Percentiles rank a stretch among this genome's conserved stretches.
These are phyloP conservation scores for Gallinago paraguaiae DNA, from an alignment of 2,113 vertebrate genomes.

Conservation along the genomic window DNA sequence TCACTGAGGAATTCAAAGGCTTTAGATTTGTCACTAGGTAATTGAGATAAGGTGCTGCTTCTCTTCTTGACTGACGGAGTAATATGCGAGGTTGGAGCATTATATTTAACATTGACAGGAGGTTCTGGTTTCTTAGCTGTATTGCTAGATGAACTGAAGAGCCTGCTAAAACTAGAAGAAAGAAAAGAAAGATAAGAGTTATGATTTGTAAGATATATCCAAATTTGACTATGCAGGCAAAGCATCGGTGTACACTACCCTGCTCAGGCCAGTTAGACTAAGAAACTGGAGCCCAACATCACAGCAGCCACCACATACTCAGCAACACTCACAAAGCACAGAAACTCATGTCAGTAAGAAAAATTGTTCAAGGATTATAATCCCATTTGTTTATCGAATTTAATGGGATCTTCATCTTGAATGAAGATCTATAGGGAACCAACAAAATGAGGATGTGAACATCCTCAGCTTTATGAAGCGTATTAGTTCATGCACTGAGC, in stretches of 20 bases:
- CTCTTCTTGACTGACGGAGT: conserved; percentile 95
- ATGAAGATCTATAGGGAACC: background rate
- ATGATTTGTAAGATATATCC: background rate
- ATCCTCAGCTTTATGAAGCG: background rate
- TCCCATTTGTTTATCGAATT: background rate
- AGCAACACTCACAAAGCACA: conserved; percentile 16
- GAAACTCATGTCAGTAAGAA: background rate
- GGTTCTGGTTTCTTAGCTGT: conserved; percentile 90
- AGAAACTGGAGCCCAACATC: background rate
- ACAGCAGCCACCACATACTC: conserved; percentile 6
- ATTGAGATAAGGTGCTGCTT: conserved; percentile 92
- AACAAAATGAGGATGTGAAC: background rate
- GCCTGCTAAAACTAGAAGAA: conserved; percentile 90
- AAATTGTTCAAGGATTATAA: background rate
- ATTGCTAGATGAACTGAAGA: conserved; percentile 93
- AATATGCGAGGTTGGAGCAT: conserved; percentile 94
- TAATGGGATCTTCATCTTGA: background rate
- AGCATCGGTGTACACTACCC: background rate
- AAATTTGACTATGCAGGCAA: background rate
- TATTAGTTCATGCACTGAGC: background rate
- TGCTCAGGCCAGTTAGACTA: background rate
- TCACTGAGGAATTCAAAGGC: conserved; percentile 98
- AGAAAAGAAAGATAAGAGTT: background rate
- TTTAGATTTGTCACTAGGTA: conserved; percentile 96
- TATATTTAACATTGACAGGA: conserved; percentile 95